Conservation (phyloP, 2,888 invertebrate species). For the Dusona sp. region DNA sequence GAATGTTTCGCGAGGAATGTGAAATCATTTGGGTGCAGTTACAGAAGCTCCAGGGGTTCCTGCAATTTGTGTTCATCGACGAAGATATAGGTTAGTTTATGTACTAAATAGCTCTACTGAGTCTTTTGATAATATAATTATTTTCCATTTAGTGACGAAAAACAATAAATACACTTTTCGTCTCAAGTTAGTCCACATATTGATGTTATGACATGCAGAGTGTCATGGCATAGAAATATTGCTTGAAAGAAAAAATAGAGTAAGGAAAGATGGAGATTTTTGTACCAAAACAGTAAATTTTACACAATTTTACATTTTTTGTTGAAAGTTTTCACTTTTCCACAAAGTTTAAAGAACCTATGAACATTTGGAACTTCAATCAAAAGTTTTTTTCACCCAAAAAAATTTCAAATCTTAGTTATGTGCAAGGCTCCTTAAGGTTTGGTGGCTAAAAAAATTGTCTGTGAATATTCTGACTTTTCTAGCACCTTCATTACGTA, state of each 20-base stretch:
- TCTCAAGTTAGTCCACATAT: neutral
- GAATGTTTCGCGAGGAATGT: constrained; percentile 18
- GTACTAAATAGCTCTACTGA: neutral
- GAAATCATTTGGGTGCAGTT: constrained; percentile 14
- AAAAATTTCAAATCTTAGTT: neutral
- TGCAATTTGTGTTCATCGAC: neutral
- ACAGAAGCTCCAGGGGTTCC: neutral
- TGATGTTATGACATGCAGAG: neutral
- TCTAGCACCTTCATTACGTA: neutral
- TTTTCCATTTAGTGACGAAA: neutral
- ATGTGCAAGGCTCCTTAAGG: neutral
- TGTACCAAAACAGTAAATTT: neutral
- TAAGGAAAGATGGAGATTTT: neutral
- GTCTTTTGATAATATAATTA: neutral
- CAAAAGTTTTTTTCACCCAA: neutral
- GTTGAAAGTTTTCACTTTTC: neutral
- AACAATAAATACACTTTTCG: neutral
- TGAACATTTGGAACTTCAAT: neutral
- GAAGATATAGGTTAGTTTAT: neutral
- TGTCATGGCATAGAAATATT: neutral
- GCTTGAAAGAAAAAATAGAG: neutral
- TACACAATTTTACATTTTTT: neutral
- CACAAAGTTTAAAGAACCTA: neutral
- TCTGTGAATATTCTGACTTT: neutral
- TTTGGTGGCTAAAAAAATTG: neutral